phyloP scores from a whole-genome alignment of 2,888 invertebrate species.

The Sinopyrophorus schimmeli region DNA sequence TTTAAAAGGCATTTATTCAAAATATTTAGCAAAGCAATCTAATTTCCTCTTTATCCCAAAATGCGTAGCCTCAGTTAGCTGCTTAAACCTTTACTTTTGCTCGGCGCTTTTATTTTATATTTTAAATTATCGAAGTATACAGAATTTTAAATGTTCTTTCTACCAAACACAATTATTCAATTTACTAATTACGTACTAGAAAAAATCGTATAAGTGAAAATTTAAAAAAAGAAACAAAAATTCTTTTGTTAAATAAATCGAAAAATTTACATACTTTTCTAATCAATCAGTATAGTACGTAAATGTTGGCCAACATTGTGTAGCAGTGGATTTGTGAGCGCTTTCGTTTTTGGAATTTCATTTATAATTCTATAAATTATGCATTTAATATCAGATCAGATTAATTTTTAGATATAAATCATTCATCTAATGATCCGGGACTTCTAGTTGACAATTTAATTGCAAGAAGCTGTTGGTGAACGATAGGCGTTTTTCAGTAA shows the following conservation, averaged over 20 bases:
- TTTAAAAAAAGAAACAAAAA: no score
- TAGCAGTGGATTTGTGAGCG: neutral
- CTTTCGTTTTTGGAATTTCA: neutral
- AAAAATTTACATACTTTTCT: constrained; percentile 12
- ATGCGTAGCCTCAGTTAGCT: no score
- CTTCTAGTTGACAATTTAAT: constrained; percentile 16
- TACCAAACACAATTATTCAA: no score
- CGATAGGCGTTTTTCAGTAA: constrained; percentile 10
- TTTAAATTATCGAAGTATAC: no score
- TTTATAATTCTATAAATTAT: constrained; percentile 10
- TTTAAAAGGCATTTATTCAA: no score
- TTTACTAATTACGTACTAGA: no score
- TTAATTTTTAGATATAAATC: constrained; percentile 16
- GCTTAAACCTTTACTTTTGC: no score
- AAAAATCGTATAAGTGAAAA: no score
- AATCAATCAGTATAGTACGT: constrained; percentile 9
- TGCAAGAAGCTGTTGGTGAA: constrained; percentile 12
- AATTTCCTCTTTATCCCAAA: no score
- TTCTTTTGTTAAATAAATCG: constrained; percentile 13
- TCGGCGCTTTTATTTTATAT: no score
- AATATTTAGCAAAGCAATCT: no score
- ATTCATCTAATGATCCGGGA: constrained; percentile 13
- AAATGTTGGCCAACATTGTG: constrained; percentile 1
- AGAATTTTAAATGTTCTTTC: no score
- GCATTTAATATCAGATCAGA: constrained; percentile 10